phyloP scores from a whole-genome alignment of 2,113 vertebrate species.

The Thermophis baileyi region DNA sequence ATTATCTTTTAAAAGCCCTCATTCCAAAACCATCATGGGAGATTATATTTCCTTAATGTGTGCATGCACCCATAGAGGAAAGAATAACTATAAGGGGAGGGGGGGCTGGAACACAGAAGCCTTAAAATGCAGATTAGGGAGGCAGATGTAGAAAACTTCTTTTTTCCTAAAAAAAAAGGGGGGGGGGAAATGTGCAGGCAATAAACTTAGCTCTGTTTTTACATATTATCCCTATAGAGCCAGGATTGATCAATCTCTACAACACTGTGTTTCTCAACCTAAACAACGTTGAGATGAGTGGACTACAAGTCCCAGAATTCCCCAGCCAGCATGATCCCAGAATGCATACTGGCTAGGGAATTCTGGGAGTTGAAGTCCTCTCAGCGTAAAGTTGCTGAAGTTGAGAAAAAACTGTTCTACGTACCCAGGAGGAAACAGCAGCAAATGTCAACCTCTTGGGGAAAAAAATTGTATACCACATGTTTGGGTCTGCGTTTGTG shows the following conservation, averaged over 20 bases:
- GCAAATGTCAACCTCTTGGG: neutral
- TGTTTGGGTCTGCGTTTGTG: neutral
- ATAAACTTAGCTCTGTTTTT: neutral
- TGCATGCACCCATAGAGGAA: slow-evolving; percentile 1
- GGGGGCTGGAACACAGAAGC: too few species aligned
- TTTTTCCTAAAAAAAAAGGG: neutral
- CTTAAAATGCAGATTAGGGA: neutral
- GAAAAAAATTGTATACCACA: neutral
- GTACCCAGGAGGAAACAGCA: too few species aligned
- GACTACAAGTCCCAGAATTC: neutral
- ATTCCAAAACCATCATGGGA: neutral
- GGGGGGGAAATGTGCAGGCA: too few species aligned
- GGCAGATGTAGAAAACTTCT: neutral
- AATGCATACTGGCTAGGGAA: neutral
- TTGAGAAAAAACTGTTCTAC: neutral
- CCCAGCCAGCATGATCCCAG: neutral
- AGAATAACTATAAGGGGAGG: neutral
- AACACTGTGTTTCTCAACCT: neutral
- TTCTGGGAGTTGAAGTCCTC: neutral
- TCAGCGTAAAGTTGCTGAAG: neutral
- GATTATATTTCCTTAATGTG: neutral
- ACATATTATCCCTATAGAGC: neutral
- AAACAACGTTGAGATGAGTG: neutral
- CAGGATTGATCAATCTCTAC: neutral
- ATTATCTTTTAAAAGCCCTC: slow-evolving; percentile 3